Percentiles rank a stretch among this genome's conserved stretches.
Conservation (phyloP, 1,140 invertebrate species). For the Meloidogyne hapla region DNA sequence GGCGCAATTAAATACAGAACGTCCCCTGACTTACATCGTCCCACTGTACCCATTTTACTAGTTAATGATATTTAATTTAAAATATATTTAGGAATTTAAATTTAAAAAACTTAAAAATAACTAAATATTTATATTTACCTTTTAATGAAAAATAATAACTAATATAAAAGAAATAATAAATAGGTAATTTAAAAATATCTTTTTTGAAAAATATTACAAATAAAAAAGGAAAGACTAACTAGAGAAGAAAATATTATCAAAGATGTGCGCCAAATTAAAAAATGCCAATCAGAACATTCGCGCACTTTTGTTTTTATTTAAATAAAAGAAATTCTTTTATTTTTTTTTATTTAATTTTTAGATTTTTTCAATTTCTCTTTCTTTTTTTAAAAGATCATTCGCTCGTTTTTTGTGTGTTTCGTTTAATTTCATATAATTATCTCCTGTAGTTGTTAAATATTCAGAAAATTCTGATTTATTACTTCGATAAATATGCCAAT, state of each 20-base stretch:
- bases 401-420: not conserved
- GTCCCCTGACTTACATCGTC: too few species aligned
- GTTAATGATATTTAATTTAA: too few species aligned
- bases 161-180: too few species aligned
- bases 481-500: not conserved
- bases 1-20: too few species aligned
- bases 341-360: not conserved
- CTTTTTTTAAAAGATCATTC: not conserved
- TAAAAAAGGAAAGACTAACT: too few species aligned
- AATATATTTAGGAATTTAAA: too few species aligned
- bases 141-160: too few species aligned
- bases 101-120: too few species aligned
- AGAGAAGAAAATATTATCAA: not conserved
- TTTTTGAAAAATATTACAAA: too few species aligned
- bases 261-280: not conserved
- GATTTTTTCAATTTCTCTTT: not conserved
- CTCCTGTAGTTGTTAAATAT: not conserved
- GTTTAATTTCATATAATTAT: constrained; percentile 4
- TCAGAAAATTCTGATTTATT: not conserved
- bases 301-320: not conserved
- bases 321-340: not conserved
- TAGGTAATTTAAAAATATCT: too few species aligned
- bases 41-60: too few species aligned
- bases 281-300: not conserved
- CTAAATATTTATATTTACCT: too few species aligned